These are phyloP conservation scores for Lateolabrax maculatus DNA, from an alignment of 2,797 vertebrate species.

Conservation along the genomic window DNA sequence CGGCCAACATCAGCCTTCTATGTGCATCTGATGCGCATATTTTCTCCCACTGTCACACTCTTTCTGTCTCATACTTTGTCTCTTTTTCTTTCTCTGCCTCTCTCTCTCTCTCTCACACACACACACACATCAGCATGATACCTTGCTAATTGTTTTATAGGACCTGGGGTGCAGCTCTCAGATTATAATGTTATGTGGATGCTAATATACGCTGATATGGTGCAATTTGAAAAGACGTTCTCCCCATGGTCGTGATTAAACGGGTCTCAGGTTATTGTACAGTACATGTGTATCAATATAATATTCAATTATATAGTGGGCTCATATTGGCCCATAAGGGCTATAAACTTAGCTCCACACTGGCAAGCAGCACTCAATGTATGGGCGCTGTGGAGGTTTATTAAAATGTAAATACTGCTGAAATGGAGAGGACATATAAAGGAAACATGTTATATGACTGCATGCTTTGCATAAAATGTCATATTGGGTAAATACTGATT, in stretches of 20 bases:
- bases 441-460: constrained; percentile 26
- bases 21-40: constrained; percentile 44
- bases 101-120: not conserved
- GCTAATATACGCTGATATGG: constrained; percentile 64
- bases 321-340: constrained; percentile 48
- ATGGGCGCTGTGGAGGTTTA: constrained; percentile 48
- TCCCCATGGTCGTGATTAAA: constrained; percentile 50
- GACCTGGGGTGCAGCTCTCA: constrained; percentile 50
- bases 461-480: constrained; percentile 34
- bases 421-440: constrained; percentile 19
- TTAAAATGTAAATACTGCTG: constrained; percentile 68
- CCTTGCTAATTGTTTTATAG: constrained; percentile 71
- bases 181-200: constrained; percentile 55
- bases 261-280: constrained; percentile 55
- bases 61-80: constrained; percentile 1
- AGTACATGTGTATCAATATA: constrained; percentile 58
- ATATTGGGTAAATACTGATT: constrained; percentile 14
- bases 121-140: constrained; percentile 54
- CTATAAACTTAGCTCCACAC: constrained; percentile 36
- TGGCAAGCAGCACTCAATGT: constrained; percentile 18
- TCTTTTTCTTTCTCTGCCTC: constrained; percentile 2
- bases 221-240: constrained; percentile 33
- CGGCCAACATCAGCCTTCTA: constrained; percentile 28
- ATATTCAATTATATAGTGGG: constrained; percentile 55
- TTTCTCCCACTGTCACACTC: constrained; percentile 19